Evolutionary conservation across 1,140 invertebrate genomes (phyloP).

Genomic region (Colletes gigas): DNA sequence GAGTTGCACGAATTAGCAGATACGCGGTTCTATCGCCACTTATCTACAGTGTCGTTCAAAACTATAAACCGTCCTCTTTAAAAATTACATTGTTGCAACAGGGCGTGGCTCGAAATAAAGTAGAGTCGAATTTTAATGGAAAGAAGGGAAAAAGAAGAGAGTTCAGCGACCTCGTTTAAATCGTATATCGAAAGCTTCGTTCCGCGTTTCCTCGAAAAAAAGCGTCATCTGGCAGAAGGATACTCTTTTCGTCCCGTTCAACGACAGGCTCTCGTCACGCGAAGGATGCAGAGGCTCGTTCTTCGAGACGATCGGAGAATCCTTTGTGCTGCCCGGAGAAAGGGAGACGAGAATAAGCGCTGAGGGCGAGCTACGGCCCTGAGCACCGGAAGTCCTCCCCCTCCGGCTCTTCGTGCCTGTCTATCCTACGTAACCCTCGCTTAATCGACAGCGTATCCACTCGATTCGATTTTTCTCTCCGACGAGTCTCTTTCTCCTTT

Average conservation of each 20-base stretch:
- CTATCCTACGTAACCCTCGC: constrained; percentile 44
- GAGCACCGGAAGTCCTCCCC: constrained; percentile 61
- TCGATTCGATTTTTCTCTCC: constrained; percentile 9
- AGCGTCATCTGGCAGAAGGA: constrained; percentile 9
- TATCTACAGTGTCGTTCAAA: neutral
- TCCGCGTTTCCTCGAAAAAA: constrained; percentile 12
- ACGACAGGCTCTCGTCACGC: neutral
- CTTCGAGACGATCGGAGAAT: constrained; percentile 18
- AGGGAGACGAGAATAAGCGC: constrained; percentile 45
- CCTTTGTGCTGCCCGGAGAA: constrained; percentile 56
- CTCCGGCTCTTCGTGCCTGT: constrained; percentile 1
- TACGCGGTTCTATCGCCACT: neutral
- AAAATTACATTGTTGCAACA: too few species aligned
- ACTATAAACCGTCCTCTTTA: too few species aligned
- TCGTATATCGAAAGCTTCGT: neutral
- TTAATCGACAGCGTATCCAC: constrained; percentile 46
- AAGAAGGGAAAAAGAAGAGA: neutral
- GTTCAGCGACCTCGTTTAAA: neutral
- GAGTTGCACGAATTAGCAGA: too few species aligned
- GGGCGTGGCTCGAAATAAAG: too few species aligned
- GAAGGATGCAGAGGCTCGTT: constrained; percentile 18
- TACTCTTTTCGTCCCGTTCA: neutral
- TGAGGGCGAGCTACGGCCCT: constrained; percentile 58
- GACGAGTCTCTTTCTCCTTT: neutral
- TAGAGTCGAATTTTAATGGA: neutral